phyloP scores from a whole-genome alignment of 2,888 invertebrate species.

The Idaea dimidiata region DNA sequence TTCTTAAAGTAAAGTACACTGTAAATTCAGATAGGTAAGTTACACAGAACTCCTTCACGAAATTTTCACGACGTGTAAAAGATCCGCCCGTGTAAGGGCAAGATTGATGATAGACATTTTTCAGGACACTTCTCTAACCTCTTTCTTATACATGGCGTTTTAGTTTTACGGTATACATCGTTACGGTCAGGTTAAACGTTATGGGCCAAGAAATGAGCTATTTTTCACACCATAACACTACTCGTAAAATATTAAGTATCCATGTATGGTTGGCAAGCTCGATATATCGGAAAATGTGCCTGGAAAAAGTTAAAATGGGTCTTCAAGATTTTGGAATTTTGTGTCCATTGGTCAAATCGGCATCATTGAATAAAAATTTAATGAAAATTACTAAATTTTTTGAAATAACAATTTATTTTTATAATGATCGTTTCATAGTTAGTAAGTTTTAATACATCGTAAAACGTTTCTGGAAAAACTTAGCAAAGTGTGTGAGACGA shows the following conservation, averaged over 20 bases:
- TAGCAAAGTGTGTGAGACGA: too few relatives aligned
- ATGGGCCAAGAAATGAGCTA: neutral
- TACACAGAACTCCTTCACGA: slow-evolving; percentile 45
- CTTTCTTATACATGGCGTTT: slow-evolving; percentile 37
- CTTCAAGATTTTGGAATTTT: too few relatives aligned
- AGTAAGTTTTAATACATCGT: too few relatives aligned
- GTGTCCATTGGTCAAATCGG: too few relatives aligned
- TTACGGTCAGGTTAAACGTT: slow-evolving; percentile 1
- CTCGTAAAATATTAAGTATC: slow-evolving; percentile 2
- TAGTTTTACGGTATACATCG: neutral
- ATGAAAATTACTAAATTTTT: too few relatives aligned
- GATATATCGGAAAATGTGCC: neutral
- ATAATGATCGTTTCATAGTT: too few relatives aligned
- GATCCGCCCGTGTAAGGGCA: slow-evolving; percentile 45
- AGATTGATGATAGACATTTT: slow-evolving; percentile 55
- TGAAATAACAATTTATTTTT: too few relatives aligned
- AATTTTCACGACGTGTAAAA: slow-evolving; percentile 54
- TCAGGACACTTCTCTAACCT: slow-evolving; percentile 41
- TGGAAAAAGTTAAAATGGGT: neutral
- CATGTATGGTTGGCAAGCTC: slow-evolving; percentile 13
- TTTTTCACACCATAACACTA: slow-evolving; percentile 1
- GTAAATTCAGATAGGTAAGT: slow-evolving; percentile 36
- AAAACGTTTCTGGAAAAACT: too few relatives aligned
- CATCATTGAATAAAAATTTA: too few relatives aligned
- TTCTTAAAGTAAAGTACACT: slow-evolving; percentile 41